Conservation (phyloP, 2,888 invertebrate genomes). For the Cyaniris semiargus region DNA sequence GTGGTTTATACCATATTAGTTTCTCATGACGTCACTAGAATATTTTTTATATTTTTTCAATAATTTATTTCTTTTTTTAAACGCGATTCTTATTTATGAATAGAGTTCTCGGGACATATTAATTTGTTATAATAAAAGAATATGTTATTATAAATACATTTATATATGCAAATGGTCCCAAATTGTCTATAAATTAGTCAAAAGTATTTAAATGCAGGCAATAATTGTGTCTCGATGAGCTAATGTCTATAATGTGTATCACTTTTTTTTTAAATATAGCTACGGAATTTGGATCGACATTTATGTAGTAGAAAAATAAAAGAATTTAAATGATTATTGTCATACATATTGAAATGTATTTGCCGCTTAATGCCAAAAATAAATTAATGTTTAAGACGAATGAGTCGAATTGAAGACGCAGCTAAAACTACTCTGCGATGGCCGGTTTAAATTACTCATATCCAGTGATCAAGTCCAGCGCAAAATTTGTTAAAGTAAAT, state of each 20-base stretch:
- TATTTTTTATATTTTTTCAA: neutral
- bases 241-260: constrained; percentile 13
- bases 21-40: neutral
- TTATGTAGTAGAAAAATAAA: neutral
- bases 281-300: neutral
- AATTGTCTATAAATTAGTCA: neutral
- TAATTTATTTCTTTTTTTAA: neutral
- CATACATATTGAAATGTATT: neutral
- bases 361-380: neutral
- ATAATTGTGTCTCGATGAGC: constrained; percentile 10
- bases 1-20: neutral
- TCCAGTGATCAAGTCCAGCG: too few relatives aligned
- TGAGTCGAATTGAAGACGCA: too few relatives aligned
- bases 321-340: neutral
- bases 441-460: too few relatives aligned
- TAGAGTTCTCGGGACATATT: constrained; percentile 4
- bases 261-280: neutral
- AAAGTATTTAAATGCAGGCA: constrained; percentile 8
- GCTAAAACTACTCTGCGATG: too few relatives aligned
- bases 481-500: too few relatives aligned
- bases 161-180: neutral
- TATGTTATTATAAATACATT: neutral
- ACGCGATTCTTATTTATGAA: neutral
- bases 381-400: neutral
- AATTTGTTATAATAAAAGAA: neutral